Base-by-base conservation (phyloP, 2,888 invertebrate genomes). In the Dasypogon diadema region DNA sequence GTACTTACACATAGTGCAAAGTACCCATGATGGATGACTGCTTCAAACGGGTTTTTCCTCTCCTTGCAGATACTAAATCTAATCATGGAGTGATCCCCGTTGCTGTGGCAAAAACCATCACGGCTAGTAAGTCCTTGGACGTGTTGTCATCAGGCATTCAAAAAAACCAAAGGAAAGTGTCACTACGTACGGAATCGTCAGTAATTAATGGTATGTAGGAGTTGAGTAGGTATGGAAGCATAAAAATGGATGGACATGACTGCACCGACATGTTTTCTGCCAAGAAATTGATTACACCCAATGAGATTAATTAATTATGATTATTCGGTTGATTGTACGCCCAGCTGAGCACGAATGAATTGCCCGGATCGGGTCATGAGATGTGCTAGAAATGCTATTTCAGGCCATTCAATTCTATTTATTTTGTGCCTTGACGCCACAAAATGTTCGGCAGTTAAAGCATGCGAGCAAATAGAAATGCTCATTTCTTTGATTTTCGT, bases 251-350 rank as follows among this genome's bases (percentile, higher is more conserved):
- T 42, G 42, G 8, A 12, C 42, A 42, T 42, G 42, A 42, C 8
- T 54, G 8, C 54, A 6, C 54, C 18, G 8, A 2, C 21, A 54
- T 54, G 2, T n/a, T 24, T 56, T 56, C 16, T 34, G 34, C 14
- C 16, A 54, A 46, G 54, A 70, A 54, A 70, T 70, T 30, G 70
- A 70, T 70, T 70, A 51, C 30, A 18, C 24, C 58, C 74, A 22
- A 74, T 74, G 74, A 48, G 46, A 58, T 74, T 74, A 74, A 74
- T 74, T 58, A 74, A 74, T 74, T 74, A 74, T 21, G 21, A 30
- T 74, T 58, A 46, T 74, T 74, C 48, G 18, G 30, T 60, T 46
- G 30, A 60, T 37, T 54, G 16, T 54, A 18, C 54, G 54, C 70
- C 24, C 34, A 54, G 16, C 54, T 54, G 34, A 70, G 30, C 70